Evolutionary conservation across 2,113 vertebrate genomes (phyloP).

Genomic region (Megalops atlanticus): DNA sequence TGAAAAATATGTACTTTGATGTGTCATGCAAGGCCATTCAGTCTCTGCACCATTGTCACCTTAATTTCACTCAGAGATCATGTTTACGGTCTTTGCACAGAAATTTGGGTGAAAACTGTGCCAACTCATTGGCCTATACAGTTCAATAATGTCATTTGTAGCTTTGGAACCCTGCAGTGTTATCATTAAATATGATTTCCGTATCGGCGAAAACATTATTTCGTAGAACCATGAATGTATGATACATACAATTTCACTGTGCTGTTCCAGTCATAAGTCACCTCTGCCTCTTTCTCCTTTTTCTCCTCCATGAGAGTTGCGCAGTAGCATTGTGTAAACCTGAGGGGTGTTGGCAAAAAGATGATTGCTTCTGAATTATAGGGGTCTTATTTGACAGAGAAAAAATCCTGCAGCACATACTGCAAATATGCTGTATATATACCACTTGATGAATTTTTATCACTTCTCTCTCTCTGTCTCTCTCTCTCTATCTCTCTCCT

Average conservation of each 20-base stretch:
- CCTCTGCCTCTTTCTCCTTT: neutral
- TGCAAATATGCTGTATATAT: neutral
- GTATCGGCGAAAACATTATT: neutral
- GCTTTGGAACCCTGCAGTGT: neutral
- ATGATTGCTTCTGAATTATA: neutral
- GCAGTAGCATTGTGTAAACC: neutral
- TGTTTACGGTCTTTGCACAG: neutral
- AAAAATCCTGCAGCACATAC: neutral
- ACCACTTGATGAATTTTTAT: neutral
- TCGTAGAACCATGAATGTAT: neutral
- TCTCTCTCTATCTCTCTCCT: neutral
- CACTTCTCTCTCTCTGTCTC: neutral
- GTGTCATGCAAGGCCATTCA: neutral
- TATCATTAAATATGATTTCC: neutral
- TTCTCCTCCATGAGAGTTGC: neutral
- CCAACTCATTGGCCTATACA: neutral
- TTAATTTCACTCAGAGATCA: neutral
- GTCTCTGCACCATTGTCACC: neutral
- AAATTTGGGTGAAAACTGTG: neutral
- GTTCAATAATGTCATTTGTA: neutral
- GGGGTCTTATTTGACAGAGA: neutral
- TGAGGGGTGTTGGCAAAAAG: neutral
- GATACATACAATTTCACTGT: neutral
- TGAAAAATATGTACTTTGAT: neutral
- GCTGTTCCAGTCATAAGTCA: neutral